Conservation (phyloP, 2,797 vertebrate genomes). For the Alauda arvensis region DNA sequence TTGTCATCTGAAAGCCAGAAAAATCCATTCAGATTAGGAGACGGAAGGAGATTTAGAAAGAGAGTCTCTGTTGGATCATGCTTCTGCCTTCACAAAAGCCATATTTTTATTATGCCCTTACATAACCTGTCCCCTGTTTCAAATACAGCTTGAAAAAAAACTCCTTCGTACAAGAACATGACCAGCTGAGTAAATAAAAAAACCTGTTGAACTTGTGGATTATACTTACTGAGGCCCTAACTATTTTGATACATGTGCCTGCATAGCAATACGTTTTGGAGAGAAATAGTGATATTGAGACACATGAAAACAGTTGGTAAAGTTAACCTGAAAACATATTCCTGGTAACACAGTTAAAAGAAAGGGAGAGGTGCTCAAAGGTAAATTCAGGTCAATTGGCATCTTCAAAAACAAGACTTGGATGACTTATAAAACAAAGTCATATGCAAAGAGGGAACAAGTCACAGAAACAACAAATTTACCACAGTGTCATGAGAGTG, state of each 20-base stretch:
- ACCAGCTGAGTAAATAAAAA: conserved; percentile 64
- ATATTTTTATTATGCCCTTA: conserved; percentile 46
- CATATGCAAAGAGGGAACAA: background rate
- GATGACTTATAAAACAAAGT: background rate
- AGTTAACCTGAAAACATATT: conserved; percentile 49
- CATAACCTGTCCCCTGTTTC: conserved; percentile 50
- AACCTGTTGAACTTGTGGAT: conserved; percentile 40
- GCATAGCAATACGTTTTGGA: conserved; percentile 33
- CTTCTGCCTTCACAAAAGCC: conserved; percentile 31
- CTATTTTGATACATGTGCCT: conserved; percentile 45
- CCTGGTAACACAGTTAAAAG: conserved; percentile 13
- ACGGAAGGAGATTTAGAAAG: conserved; percentile 27
- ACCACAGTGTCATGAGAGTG: conserved; percentile 25
- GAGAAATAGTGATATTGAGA: conserved; percentile 9
- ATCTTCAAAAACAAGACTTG: background rate
- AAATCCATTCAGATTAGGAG: conserved; percentile 35
- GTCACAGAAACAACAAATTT: conserved; percentile 17
- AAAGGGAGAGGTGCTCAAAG: conserved; percentile 24
- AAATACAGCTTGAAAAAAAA: conserved; percentile 11
- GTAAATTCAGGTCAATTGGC: conserved; percentile 42
- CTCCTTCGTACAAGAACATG: conserved; percentile 26
- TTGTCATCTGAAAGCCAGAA: conserved; percentile 12
- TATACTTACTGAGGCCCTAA: conserved; percentile 6
- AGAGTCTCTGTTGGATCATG: conserved; percentile 31
- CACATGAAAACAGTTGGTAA: conserved; percentile 23